Evolutionary conservation across 2,888 invertebrate genomes (phyloP).

Genomic region (Bhutanitis thaidina): DNA sequence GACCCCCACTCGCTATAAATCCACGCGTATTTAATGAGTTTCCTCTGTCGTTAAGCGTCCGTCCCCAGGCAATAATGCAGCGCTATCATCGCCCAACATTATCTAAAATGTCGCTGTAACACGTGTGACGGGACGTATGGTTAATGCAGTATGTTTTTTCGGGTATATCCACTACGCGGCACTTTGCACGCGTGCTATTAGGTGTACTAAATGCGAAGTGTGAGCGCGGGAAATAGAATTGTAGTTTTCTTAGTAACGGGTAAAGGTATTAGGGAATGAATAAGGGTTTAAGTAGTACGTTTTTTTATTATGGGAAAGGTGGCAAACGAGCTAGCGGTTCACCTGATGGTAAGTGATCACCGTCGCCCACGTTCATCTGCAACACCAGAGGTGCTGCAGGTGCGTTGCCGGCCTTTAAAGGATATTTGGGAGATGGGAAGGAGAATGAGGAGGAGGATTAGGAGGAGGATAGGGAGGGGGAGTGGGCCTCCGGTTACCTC

Average conservation of each 20-base stretch:
- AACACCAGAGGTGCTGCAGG: too few relatives aligned
- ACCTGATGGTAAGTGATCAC: too few relatives aligned
- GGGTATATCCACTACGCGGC: conserved; percentile 7
- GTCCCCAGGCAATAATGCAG: conserved; percentile 61
- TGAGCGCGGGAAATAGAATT: not conserved
- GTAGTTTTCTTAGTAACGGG: not conserved
- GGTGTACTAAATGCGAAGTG: not conserved
- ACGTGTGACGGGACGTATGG: conserved; percentile 42
- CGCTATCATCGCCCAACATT: conserved; percentile 66
- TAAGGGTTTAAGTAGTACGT: too few relatives aligned
- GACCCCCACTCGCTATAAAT: conserved; percentile 59
- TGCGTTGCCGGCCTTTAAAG: too few relatives aligned
- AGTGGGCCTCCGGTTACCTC: too few relatives aligned
- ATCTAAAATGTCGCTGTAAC: conserved; percentile 47
- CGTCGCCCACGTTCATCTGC: too few relatives aligned
- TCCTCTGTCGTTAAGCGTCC: conserved; percentile 62
- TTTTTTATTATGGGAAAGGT: too few relatives aligned
- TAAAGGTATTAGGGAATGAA: too few relatives aligned
- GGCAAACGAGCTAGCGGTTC: too few relatives aligned
- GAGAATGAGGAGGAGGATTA: too few relatives aligned
- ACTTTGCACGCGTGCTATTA: not conserved
- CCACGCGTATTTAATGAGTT: conserved; percentile 71
- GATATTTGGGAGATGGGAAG: too few relatives aligned
- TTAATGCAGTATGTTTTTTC: conserved; percentile 18
- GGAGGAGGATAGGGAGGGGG: too few relatives aligned